Conservation (phyloP, 1,140 invertebrate genomes). For the Penaeus indicus region DNA sequence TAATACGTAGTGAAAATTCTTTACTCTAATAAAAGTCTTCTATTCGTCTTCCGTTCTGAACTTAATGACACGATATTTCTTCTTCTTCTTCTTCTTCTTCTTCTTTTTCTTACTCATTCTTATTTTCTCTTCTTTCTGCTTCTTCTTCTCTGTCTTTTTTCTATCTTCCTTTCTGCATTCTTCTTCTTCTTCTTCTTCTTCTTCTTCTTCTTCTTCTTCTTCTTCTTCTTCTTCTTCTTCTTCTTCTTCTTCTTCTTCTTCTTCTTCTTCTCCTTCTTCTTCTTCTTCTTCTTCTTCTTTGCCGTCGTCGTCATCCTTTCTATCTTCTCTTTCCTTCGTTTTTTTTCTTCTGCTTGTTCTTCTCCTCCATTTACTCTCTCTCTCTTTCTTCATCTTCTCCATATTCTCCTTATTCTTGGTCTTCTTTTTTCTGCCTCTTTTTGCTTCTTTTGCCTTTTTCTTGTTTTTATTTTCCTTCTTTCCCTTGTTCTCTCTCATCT, state of each 20-base stretch:
- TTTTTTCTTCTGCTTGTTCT: background rate
- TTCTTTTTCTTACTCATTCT: background rate
- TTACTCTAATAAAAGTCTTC: no score
- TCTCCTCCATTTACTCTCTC: background rate
- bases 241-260: background rate
- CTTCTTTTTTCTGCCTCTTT: background rate
- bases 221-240: background rate
- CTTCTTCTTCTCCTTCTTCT: no score
- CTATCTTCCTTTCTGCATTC: background rate
- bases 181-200: background rate
- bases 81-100: background rate
- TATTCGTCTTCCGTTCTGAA: no score
- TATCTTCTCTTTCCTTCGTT: background rate
- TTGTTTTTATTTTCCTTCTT: background rate
- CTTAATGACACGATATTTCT: background rate
- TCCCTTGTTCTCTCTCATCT: background rate
- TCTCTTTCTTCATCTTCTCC: background rate
- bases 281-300: no score
- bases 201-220: no score
- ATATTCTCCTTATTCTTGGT: background rate
- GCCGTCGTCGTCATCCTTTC: no score
- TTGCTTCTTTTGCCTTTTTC: background rate
- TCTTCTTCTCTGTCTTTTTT: background rate
- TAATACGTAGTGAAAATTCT: no score
- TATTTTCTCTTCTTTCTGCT: background rate